These are phyloP conservation scores for Urechis unicinctus DNA, from an alignment of 2,888 invertebrate genomes.

Conservation along the genomic window DNA sequence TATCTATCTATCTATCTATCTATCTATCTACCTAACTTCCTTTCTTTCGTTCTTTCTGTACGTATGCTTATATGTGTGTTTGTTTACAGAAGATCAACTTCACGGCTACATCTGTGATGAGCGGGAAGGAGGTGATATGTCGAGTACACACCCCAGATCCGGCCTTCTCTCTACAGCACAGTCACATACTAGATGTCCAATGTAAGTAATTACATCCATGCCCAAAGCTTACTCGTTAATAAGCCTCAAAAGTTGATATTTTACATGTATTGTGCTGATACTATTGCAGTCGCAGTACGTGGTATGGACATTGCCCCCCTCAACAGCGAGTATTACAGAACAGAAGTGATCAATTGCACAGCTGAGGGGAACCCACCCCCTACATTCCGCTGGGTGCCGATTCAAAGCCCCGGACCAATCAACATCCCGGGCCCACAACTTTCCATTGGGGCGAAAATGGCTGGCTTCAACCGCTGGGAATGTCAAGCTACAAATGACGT, in stretches of 20 bases:
- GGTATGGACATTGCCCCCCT: neutral
- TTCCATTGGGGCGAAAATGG: neutral
- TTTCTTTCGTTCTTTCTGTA: neutral
- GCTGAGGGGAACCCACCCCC: conserved; percentile 5
- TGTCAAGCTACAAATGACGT: conserved; percentile 2
- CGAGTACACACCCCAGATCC: neutral
- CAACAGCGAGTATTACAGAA: neutral
- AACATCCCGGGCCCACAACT: neutral
- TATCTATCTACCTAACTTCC: neutral
- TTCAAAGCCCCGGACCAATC: neutral
- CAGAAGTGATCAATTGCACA: conserved; percentile 7
- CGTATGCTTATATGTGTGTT: neutral
- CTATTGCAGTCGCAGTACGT: neutral
- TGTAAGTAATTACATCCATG: too few relatives aligned
- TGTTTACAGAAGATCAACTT: neutral
- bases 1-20: neutral
- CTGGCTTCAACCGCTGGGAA: conserved; percentile 2
- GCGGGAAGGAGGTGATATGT: neutral
- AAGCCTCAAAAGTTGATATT: too few relatives aligned
- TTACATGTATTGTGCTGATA: too few relatives aligned
- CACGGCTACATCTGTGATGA: neutral
- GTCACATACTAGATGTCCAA: neutral
- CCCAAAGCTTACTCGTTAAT: too few relatives aligned
- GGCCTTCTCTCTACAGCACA: neutral
- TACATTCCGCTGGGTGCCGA: neutral